These are phyloP conservation scores for Vandiemenella viatica DNA, from an alignment of 2,888 invertebrate genomes.

Conservation along the genomic window DNA sequence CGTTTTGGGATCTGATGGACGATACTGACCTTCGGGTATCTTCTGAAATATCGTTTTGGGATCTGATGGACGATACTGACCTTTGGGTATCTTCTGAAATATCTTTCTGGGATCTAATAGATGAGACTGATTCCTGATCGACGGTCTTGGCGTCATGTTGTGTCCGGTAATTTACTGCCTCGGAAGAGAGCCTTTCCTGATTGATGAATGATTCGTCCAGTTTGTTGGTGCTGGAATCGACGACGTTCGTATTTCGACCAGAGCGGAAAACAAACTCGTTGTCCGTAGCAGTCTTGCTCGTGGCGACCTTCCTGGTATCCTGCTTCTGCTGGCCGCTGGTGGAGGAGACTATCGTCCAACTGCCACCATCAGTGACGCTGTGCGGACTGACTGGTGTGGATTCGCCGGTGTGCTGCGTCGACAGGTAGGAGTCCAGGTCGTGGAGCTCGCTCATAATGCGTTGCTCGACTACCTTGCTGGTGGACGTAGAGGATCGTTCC, in stretches of 20 bases:
- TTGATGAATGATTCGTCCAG: conserved; percentile 1
- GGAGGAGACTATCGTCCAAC: conserved; percentile 20
- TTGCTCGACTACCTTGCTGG: conserved; percentile 31
- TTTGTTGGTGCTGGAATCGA: background rate
- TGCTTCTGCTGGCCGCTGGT: conserved; percentile 3
- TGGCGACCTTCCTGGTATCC: conserved; percentile 2
- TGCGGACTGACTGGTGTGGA: conserved; percentile 20
- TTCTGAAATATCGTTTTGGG: too few relatives aligned
- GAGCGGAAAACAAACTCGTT: conserved; percentile 21
- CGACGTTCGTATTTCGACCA: conserved; percentile 7
- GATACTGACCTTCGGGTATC: too few relatives aligned
- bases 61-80: too few relatives aligned
- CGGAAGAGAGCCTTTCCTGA: conserved; percentile 1
- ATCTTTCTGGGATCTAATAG: too few relatives aligned
- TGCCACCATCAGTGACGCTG: conserved; percentile 14
- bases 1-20: too few relatives aligned
- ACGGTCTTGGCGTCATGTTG: background rate
- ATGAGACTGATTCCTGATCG: too few relatives aligned
- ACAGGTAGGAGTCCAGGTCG: conserved; percentile 32
- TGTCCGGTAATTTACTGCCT: background rate
- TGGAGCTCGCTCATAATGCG: conserved; percentile 49
- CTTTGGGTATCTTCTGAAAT: too few relatives aligned
- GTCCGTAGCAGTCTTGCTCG: conserved; percentile 34
- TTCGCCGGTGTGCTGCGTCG: conserved; percentile 15
- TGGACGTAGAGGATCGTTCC: background rate